Base-by-base conservation (phyloP, 2,888 invertebrate species). In the Agapetus fuscipes region DNA sequence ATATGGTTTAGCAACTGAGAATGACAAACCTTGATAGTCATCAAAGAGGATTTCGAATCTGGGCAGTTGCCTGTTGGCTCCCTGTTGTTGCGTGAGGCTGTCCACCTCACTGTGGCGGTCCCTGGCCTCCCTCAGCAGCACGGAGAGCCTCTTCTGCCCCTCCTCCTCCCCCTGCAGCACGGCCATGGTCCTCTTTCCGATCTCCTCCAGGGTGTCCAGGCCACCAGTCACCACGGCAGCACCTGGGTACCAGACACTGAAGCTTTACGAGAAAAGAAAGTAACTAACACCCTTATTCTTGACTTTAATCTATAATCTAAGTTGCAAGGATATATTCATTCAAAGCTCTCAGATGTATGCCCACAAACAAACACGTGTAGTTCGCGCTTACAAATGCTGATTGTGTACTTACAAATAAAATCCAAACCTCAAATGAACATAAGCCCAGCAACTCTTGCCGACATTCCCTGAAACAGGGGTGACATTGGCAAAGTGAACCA, bases 131-230 rank as follows among this genome's bases (percentile, higher is more conserved):
- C 78, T 61, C 34, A 84, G 64, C 17, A 78, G 57, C 53, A 76
- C 70, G 2, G 75, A 76, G 15, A 48, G 67, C 60, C 56, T 72
- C 58, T 74, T 0, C 62, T 70, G 52, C 58, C 72, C 48, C 66
- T 68, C 56, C 64, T 66, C 36, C 63, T 60, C 49, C 70, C 66
- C 32, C 57, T 55, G 90, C 1, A 94, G 63, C 0, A 89, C 89
- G 56, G 88, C 84, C 82, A 93, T 90, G 0, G 94, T 95, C 59
- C 93, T 93, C 59, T 93, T 93, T 5, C 95, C 95, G 48, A 95
- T 86, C 0, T 84, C 83, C 62, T 95, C 95, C 31, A 95, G 62
- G 0, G 93, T 93, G 55, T 89, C 93, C 15, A 89, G 62, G 13
- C 89, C 86, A 1, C 85, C 84, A 11, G 78, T 72, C 48, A 89